A percentile compares a stretch with the other conserved stretches of the same genome.
phyloP scores from a whole-genome alignment of 2,113 vertebrate genomes.

The Rhipidura dahli region DNA sequence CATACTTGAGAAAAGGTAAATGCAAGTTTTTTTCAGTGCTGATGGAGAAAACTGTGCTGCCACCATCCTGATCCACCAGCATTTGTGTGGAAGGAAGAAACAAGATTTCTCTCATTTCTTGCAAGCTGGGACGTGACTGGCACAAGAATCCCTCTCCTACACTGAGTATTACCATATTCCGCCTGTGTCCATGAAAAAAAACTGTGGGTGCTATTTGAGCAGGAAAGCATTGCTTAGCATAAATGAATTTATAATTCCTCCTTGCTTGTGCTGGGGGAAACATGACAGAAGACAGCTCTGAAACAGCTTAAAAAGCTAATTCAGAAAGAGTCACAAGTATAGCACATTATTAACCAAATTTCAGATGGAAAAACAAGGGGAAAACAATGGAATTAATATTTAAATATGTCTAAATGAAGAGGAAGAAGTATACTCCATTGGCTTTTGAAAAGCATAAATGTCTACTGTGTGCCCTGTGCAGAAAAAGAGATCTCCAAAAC shows the following conservation, averaged over 20 bases:
- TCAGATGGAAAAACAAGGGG: not conserved
- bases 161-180: constrained; percentile 19
- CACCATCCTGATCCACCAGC: not conserved
- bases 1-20: not conserved
- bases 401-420: not conserved
- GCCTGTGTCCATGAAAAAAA: not conserved
- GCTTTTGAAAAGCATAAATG: not conserved
- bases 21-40: not conserved
- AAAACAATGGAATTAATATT: constrained; percentile 28
- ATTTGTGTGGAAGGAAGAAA: not conserved
- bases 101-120: not conserved
- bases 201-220: constrained; percentile 13
- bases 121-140: constrained; percentile 8
- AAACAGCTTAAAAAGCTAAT: constrained; percentile 21
- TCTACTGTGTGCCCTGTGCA: not conserved
- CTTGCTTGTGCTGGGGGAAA: constrained; percentile 10
- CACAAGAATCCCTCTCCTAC: constrained; percentile 19
- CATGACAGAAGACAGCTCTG: constrained; percentile 11
- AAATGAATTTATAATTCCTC: constrained; percentile 55
- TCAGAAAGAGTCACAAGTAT: not conserved
- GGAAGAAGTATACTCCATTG: not conserved
- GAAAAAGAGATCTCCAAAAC: not conserved
- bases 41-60: not conserved
- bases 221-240: constrained; percentile 52
- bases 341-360: not conserved